Conservation (phyloP, 2,888 invertebrate genomes). For the Baronia brevicornis region DNA sequence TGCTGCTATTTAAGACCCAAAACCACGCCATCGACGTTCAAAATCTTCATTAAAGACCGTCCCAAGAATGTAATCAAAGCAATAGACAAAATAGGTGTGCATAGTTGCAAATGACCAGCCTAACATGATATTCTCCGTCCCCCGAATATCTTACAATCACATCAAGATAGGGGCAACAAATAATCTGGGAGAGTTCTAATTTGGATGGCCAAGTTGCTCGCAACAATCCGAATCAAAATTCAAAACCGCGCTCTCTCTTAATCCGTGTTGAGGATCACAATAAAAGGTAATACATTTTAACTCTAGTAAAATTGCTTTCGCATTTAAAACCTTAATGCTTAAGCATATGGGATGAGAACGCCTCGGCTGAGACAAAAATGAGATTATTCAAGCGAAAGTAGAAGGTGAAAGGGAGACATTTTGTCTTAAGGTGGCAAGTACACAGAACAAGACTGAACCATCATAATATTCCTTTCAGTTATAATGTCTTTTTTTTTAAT, state of each 20-base stretch:
- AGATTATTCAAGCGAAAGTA: constrained; percentile 75
- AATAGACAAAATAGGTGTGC: constrained; percentile 68
- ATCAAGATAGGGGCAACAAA: constrained; percentile 43
- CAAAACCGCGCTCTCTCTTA: constrained; percentile 75
- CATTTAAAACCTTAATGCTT: constrained; percentile 44
- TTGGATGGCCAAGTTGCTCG: constrained; percentile 52
- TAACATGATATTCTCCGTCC: constrained; percentile 33
- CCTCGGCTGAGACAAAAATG: constrained; percentile 50
- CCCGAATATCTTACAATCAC: constrained; percentile 24
- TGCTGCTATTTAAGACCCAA: constrained; percentile 38
- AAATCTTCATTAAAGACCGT: constrained; percentile 67
- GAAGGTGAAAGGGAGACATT: constrained; percentile 75
- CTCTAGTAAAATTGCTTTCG: constrained; percentile 34
- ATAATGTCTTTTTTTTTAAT: no score
- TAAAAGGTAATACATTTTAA: constrained; percentile 76
- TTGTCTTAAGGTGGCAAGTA: constrained; percentile 45
- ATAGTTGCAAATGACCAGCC: constrained; percentile 51
- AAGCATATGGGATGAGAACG: constrained; percentile 36
- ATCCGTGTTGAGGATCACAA: constrained; percentile 76
- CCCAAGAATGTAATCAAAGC: constrained; percentile 67
- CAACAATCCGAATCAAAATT: constrained; percentile 74
- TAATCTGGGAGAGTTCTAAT: constrained; percentile 56
- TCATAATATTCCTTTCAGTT: no score
- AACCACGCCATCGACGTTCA: constrained; percentile 31
- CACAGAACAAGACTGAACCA: no score